Base-by-base conservation (phyloP, 2,113 vertebrate species). In the Phrynosoma platyrhinos region DNA sequence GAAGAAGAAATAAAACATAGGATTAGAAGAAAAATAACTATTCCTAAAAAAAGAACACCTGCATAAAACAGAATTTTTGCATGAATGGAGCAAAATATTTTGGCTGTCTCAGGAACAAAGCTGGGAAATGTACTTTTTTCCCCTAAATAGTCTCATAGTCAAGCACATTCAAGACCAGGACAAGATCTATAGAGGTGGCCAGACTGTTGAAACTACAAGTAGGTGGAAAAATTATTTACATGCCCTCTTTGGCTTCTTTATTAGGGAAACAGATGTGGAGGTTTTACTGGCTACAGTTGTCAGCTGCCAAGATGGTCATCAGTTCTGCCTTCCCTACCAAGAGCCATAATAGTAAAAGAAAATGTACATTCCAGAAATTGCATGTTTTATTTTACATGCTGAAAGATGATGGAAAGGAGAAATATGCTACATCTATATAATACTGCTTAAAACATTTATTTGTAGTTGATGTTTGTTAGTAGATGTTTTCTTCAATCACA, bases 261-360 rank as follows among this genome's bases (percentile, higher is more conserved):
- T 94, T 95, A 92, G 40, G 90, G 77, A 93, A 92, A 94, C 93
- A 95, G 94, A 90, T 93, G 92, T 75, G 87, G 69, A 89, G 85
- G 40, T 85, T 94, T 94, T 93, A 89, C 85, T 91, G 87, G 90
- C 53, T 87, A 91, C 86, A 93, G 87, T 80, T 90, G 87, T 85
- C 58, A 71, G 40, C 84, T 79, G 82, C 78, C 85, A 75, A 93
- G 9, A 20, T 68, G 53, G 93, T 94, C 89, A 95, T 83, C 91
- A 87, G 82, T 69, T 77, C 72, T 89, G 55, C 68, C 91, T 93
- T 94, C 84, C 83, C 27, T 80, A 85, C 66, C 4, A 85, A 84
- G 52, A 89, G 74, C 88, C 90, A 91, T 79, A 87, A 86, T 55
- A 91, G 82, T 93, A 94, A 94, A 95, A 90, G 85, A 90, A 92